These are phyloP conservation scores for Ennomos fuscantarius DNA, from an alignment of 2,888 invertebrate genomes.

Conservation along the genomic window DNA sequence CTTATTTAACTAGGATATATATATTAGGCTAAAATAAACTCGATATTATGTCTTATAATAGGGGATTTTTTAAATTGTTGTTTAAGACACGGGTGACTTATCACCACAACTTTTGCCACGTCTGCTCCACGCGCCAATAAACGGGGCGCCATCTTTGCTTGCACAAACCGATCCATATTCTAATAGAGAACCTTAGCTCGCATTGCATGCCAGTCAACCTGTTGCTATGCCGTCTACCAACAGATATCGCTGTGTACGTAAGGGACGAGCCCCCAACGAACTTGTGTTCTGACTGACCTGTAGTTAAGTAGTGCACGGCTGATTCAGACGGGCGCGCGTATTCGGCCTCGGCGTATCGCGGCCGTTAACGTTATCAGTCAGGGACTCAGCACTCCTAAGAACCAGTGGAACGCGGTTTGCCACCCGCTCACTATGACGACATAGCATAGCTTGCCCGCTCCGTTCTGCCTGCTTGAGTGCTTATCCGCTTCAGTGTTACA, in stretches of 20 bases:
- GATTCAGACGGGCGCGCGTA: conserved; percentile 29
- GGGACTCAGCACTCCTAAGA: conserved; percentile 10
- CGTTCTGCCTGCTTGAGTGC: conserved; percentile 17
- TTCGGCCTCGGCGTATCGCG: conserved; percentile 28
- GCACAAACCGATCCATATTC: background rate
- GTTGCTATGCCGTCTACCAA: conserved; percentile 43
- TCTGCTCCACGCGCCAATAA: background rate
- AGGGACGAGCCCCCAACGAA: conserved; percentile 71
- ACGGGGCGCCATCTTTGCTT: background rate
- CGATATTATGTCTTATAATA: background rate
- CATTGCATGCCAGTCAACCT: conserved; percentile 38
- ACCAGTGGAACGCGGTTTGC: conserved; percentile 24
- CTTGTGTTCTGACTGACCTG: conserved; percentile 54
- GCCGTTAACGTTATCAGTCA: conserved; percentile 4
- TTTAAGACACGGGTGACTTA: background rate
- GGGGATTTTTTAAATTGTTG: background rate
- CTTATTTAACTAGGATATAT: too few species aligned
- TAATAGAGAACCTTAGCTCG: conserved; percentile 36
- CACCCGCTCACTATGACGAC: conserved; percentile 19
- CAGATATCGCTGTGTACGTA: conserved; percentile 49
- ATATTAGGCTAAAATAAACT: too few species aligned
- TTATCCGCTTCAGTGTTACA: conserved; percentile 60
- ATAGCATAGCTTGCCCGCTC: conserved; percentile 22
- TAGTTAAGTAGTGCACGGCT: conserved; percentile 3
- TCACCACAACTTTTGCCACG: background rate